phyloP scores from a whole-genome alignment of 2,113 vertebrate genomes.

The Heterochromis multidens region DNA sequence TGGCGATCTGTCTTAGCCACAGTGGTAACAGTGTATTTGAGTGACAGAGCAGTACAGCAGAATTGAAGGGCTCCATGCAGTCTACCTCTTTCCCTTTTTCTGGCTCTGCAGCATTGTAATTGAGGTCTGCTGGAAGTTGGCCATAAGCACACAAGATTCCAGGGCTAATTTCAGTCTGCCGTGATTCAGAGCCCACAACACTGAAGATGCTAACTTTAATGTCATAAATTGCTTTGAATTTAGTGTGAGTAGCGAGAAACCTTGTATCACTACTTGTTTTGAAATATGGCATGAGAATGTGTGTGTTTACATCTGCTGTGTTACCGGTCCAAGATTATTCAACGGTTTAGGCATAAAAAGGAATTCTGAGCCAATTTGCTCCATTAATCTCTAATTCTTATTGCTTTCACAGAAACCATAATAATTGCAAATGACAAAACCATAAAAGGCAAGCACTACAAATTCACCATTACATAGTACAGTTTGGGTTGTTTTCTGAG shows the following conservation, averaged over 20 bases:
- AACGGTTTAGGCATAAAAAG: neutral
- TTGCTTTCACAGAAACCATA: slow-evolving; percentile 1
- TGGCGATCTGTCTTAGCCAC: slow-evolving; percentile 33
- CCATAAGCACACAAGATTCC: slow-evolving; percentile 69
- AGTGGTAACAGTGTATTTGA: slow-evolving; percentile 66
- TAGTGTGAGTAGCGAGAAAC: neutral
- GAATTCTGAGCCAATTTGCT: neutral
- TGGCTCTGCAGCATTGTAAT: slow-evolving; percentile 76
- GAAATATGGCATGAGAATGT: neutral
- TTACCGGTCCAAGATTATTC: neutral
- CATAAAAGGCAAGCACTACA: slow-evolving; percentile 7
- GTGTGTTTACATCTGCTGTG: neutral
- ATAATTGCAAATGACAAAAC: slow-evolving; percentile 4
- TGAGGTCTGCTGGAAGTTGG: slow-evolving; percentile 75
- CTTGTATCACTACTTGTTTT: neutral
- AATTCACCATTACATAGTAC: slow-evolving; percentile 12
- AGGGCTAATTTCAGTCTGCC: slow-evolving; percentile 72
- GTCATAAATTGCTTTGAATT: slow-evolving; percentile 29
- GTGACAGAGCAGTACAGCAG: slow-evolving; percentile 55
- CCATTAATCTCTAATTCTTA: neutral
- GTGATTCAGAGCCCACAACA: slow-evolving; percentile 45
- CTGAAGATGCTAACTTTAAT: slow-evolving; percentile 46
- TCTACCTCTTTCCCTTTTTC: slow-evolving; percentile 74
- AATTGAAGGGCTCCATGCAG: slow-evolving; percentile 74
- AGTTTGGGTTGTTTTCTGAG: slow-evolving; percentile 8